Percentiles rank a stretch among this genome's conserved stretches.
These are phyloP conservation scores for Nixonia krombeini DNA, from an alignment of 1,140 invertebrate genomes.

Conservation along the genomic window DNA sequence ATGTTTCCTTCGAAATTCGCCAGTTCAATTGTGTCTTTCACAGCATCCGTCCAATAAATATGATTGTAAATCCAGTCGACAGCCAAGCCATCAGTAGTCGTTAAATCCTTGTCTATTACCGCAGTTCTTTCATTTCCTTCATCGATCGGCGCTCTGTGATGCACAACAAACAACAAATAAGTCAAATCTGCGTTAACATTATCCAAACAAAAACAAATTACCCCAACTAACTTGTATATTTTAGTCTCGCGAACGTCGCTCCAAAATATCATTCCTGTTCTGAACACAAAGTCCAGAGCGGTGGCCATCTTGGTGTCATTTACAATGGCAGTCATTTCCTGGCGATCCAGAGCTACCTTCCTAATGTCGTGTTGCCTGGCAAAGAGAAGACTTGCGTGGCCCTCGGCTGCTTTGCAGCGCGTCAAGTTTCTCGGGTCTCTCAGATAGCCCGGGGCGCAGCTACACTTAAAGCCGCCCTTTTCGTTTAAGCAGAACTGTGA, in stretches of 20 bases:
- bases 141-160: constrained; percentile 86
- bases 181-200: too few species aligned
- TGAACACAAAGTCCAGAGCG: constrained; percentile 90
- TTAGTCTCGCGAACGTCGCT: constrained; percentile 91
- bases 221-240: constrained; percentile 87
- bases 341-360: constrained; percentile 90
- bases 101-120: constrained; percentile 86
- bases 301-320: constrained; percentile 90
- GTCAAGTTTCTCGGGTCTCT: constrained; percentile 86
- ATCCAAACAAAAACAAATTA: too few species aligned
- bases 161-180: constrained; percentile 8
- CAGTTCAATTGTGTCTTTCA: constrained; percentile 91
- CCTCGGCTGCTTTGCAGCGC: constrained; percentile 89
- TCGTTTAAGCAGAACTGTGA: constrained; percentile 94
- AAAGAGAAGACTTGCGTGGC: constrained; percentile 87
- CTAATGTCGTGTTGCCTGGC: constrained; percentile 89
- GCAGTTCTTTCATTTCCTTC: constrained; percentile 87
- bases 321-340: constrained; percentile 90
- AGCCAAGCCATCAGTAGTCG: constrained; percentile 92
- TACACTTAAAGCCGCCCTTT: constrained; percentile 93
- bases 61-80: constrained; percentile 98
- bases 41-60: constrained; percentile 96
- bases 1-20: constrained; percentile 91
- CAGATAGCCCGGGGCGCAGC: constrained; percentile 89
- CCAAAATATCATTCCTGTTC: constrained; percentile 95